phyloP scores from a whole-genome alignment of 2,113 vertebrate genomes.

The Tragelaphus imberbis region DNA sequence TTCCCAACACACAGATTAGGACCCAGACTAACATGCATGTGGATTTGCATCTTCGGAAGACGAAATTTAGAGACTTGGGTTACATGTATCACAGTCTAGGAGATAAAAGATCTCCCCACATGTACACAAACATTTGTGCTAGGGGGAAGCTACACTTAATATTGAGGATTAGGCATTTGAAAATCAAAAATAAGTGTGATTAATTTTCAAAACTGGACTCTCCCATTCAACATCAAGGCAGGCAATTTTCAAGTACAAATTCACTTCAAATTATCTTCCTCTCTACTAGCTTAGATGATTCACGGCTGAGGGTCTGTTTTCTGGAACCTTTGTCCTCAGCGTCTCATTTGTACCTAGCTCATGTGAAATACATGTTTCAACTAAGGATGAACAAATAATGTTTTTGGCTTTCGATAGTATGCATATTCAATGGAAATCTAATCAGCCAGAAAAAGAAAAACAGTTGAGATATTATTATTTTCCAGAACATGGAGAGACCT shows the following conservation, averaged over 20 bases:
- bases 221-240: not conserved
- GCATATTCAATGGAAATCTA: not conserved
- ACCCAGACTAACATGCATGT: not conserved
- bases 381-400: not conserved
- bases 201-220: not conserved
- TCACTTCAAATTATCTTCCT: not conserved
- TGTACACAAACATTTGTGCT: not conserved
- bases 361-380: not conserved
- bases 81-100: not conserved
- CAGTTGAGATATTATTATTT: not conserved
- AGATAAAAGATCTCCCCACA: not conserved
- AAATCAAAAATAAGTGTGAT: not conserved
- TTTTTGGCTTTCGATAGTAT: not conserved
- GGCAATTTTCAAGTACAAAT: not conserved
- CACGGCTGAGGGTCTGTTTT: not conserved
- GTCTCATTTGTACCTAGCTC: no score
- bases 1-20: accelerated
- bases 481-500: not conserved
- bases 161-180: not conserved
- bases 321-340: not conserved
- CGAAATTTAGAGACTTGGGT: not conserved
- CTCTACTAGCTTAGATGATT: not conserved
- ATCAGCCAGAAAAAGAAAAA: not conserved
- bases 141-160: not conserved
- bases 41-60: not conserved